Evolutionary conservation across 1,140 invertebrate species (phyloP), one percentile per base, ranked within the genome.

Genomic region (Aphelinus atriplicis): DNA sequence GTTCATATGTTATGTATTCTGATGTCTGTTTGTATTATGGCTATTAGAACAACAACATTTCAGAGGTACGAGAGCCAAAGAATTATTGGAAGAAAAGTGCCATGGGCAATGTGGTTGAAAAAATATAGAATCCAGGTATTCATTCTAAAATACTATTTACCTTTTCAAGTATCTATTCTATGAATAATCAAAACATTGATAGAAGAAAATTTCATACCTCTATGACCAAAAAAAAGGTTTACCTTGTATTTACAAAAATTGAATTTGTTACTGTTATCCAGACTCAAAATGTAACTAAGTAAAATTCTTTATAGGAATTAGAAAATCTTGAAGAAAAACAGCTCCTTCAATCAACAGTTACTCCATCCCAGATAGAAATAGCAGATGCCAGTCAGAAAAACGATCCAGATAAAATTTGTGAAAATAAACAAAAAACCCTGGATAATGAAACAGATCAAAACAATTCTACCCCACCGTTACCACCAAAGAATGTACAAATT

Each of bases 41-140:
- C 93, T 0, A 90, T 90, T 71, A 91, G 91, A 51, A 93, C 92
- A 9, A 90, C 91, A 7, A 88, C 89, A 42, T 94, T 93, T 80
- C 92, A 94, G 84, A 89, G 93, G 83, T 94, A 94, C 80, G 93
- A 93, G 85, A 91, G 93, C 76, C 92, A 94, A 85, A 92, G 93
- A 78, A 78, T 93, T n/a, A 91, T 91, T 76, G 93, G 93, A 3
- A 89, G 91, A 60, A 90, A 90, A 81, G 91, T 94, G 83, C 93
- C 93, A 7, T 95, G 93, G 93, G 89, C 88, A 48, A 90, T 87
- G 83, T 87, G 86, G 86, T 78, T 87, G 48, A 86, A 86, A 69
- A 88, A 87, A 78, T 86, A 87, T 58, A 80, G 83, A 62, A 58
- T 79, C 65, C 78, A 88, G 81, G 86, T 87, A 82, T 46, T 53